These are phyloP conservation scores for Emydoidea blandingii DNA, from an alignment of 2,797 vertebrate species.

Conservation along the genomic window DNA sequence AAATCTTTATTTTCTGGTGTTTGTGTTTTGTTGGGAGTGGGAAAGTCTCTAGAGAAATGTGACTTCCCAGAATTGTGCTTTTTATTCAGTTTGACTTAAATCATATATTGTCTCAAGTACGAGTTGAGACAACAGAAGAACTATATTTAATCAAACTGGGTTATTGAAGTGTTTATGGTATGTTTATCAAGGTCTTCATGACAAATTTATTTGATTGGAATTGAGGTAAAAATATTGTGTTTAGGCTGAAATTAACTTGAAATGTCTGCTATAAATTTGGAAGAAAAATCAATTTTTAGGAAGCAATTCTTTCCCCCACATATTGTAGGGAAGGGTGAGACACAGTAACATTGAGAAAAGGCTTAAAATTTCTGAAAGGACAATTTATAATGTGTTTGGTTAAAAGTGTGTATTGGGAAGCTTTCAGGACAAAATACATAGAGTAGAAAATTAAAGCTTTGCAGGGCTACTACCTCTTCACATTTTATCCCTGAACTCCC, in stretches of 20 bases:
- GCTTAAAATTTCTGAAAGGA: background rate
- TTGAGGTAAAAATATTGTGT: background rate
- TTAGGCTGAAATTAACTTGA: background rate
- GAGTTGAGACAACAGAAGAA: background rate
- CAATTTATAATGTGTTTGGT: background rate
- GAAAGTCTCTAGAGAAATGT: background rate
- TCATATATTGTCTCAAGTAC: background rate
- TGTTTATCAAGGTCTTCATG: background rate
- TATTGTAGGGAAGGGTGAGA: background rate
- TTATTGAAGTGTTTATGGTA: background rate
- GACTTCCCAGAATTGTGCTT: background rate
- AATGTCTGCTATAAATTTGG: background rate
- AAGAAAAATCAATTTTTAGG: background rate
- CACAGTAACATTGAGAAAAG: background rate
- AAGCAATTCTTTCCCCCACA: background rate
- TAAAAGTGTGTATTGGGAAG: background rate
- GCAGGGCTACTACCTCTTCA: background rate
- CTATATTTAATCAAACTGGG: background rate
- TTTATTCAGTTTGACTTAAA: background rate
- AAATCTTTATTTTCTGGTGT: background rate
- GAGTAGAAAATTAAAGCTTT: background rate
- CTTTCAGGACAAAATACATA: background rate
- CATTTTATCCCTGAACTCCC: background rate
- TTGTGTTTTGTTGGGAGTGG: fast-evolving
- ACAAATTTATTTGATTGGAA: background rate